Evolutionary conservation across 2,888 invertebrate genomes (phyloP).

Genomic region (Chelonus formosanus): DNA sequence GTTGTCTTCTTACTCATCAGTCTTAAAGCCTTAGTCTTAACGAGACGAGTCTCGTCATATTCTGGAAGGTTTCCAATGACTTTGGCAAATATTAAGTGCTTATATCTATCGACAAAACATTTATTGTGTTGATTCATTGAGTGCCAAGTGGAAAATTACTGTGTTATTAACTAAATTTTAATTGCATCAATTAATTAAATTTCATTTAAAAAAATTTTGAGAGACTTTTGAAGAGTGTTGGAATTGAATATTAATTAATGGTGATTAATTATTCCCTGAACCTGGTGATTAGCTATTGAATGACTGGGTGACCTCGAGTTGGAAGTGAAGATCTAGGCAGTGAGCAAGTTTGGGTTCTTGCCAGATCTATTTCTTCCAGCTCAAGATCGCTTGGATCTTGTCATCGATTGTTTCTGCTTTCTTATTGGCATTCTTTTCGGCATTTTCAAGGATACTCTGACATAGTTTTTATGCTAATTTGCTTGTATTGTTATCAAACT

Average conservation of each 20-base stretch:
- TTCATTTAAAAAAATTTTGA: too few species aligned
- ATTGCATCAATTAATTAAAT: too few species aligned
- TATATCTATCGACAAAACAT: conserved; percentile 12
- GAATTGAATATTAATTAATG: not conserved
- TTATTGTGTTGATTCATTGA: conserved; percentile 15
- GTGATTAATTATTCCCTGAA: not conserved
- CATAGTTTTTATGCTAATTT: not conserved
- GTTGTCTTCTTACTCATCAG: not conserved
- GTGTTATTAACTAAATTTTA: not conserved
- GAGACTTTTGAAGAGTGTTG: too few species aligned
- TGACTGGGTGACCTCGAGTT: conserved; percentile 66
- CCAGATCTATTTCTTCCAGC: conserved; percentile 83
- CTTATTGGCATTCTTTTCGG: conserved; percentile 5
- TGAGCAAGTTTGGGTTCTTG: conserved; percentile 62
- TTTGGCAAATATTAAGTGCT: not conserved
- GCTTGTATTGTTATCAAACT: not conserved
- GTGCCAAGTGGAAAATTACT: conserved; percentile 21
- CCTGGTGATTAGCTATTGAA: not conserved
- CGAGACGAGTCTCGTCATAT: too few species aligned
- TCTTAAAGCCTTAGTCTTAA: too few species aligned
- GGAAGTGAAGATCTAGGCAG: conserved; percentile 75
- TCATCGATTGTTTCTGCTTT: conserved; percentile 21
- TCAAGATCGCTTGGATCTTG: conserved; percentile 64
- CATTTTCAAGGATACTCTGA: too few species aligned
- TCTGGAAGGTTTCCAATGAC: conserved; percentile 22